Conservation (phyloP, 2,888 invertebrate genomes). For the Drosophila stalkeri region DNA sequence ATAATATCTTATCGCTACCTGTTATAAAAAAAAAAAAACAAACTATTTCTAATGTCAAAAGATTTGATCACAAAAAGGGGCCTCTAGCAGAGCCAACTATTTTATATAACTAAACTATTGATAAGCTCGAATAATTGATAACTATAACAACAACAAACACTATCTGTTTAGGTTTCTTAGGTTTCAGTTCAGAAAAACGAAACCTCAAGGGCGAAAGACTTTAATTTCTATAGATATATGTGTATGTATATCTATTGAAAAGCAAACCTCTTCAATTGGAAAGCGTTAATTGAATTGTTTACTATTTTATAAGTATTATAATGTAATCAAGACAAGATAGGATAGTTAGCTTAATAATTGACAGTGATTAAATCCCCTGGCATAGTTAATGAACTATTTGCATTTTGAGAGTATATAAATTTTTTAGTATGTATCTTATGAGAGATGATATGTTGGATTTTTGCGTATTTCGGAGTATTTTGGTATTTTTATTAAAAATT, state of each 20-base stretch:
- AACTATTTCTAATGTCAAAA: slow-evolving; percentile 33
- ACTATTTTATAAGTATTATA: not conserved
- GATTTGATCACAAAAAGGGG: slow-evolving; percentile 17
- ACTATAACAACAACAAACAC: not conserved
- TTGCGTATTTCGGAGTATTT: too few relatives aligned
- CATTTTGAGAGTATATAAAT: not conserved
- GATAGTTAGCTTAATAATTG: not conserved
- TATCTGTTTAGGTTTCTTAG: slow-evolving; percentile 2
- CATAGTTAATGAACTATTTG: not conserved
- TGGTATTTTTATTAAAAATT: too few relatives aligned
- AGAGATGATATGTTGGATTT: too few relatives aligned
- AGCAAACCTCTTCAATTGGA: slow-evolving; percentile 5
- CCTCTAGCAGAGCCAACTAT: slow-evolving; percentile 3
- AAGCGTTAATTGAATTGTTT: slow-evolving; percentile 7
- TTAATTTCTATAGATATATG: not conserved
- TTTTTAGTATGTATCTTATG: too few relatives aligned
- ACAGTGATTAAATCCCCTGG: not conserved
- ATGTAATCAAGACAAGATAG: slow-evolving; percentile 1
- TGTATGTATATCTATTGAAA: not conserved
- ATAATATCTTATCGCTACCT: slow-evolving; percentile 44
- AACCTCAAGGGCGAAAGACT: slow-evolving; percentile 4
- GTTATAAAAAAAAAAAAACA: slow-evolving; percentile 27
- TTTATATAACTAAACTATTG: slow-evolving; percentile 12
- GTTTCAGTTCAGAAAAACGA: slow-evolving; percentile 6
- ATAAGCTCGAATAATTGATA: slow-evolving; percentile 25